phyloP scores from a whole-genome alignment of 1,140 invertebrate genomes.

The Cydia strobilella region DNA sequence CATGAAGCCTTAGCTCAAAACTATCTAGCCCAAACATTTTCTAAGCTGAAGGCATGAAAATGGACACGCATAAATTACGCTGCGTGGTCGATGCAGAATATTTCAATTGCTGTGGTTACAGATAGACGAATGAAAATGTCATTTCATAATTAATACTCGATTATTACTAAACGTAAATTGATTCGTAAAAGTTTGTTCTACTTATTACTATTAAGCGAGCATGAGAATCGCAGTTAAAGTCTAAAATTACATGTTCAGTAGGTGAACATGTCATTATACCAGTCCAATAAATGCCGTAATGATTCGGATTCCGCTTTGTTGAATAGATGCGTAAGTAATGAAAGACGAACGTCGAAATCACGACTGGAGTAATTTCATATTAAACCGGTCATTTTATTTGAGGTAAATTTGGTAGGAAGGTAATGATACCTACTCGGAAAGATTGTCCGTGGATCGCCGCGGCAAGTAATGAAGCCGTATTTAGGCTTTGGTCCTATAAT shows the following conservation, averaged over 20 bases:
- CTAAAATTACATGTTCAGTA: too few species aligned
- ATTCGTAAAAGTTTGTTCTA: conserved; percentile 35
- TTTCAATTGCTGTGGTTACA: conserved; percentile 46
- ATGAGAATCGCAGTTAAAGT: background rate
- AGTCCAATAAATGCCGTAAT: conserved; percentile 16
- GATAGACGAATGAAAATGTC: conserved; percentile 44
- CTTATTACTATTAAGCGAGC: background rate
- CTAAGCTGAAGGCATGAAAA: conserved; percentile 64
- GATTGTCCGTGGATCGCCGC: conserved; percentile 75
- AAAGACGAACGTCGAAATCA: conserved; percentile 50
- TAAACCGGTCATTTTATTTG: conserved; percentile 70
- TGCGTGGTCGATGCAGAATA: conserved; percentile 46
- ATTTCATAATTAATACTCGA: conserved; percentile 1
- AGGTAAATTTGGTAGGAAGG: conserved; percentile 63
- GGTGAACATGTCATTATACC: conserved; percentile 8
- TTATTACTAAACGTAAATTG: conserved; percentile 37
- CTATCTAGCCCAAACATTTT: conserved; percentile 75
- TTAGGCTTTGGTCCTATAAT: conserved; percentile 78
- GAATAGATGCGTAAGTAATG: conserved; percentile 20
- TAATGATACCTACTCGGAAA: conserved; percentile 76
- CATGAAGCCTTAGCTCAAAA: conserved; percentile 72
- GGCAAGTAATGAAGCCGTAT: conserved; percentile 73
- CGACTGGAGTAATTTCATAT: conserved; percentile 65
- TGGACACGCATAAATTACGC: conserved; percentile 70
- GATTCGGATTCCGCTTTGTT: conserved; percentile 24